Conservation (phyloP, 1,140 invertebrate genomes). For the Micrasema minimum region DNA sequence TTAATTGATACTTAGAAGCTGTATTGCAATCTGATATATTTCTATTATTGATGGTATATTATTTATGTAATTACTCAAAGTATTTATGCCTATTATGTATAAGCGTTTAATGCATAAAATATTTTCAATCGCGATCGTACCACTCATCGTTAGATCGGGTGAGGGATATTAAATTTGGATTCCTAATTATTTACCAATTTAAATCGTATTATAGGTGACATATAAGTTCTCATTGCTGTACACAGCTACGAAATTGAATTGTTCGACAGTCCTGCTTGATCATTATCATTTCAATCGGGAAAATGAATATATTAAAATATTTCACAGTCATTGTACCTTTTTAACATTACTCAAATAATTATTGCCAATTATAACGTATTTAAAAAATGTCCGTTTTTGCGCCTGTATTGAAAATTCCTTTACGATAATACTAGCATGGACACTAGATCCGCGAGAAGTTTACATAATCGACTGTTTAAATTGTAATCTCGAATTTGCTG, state of each 20-base stretch:
- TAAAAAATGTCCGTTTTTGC: too few relatives aligned
- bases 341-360: slow-evolving; percentile 6
- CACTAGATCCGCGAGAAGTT: too few relatives aligned
- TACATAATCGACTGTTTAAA: too few relatives aligned
- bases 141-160: slow-evolving; percentile 50
- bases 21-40: too few relatives aligned
- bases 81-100: slow-evolving; percentile 35
- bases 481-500: too few relatives aligned
- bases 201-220: slow-evolving; percentile 20
- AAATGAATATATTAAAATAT: slow-evolving; percentile 22
- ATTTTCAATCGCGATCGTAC: slow-evolving; percentile 53
- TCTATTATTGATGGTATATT: too few relatives aligned
- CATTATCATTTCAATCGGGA: slow-evolving; percentile 29
- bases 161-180: slow-evolving; percentile 52
- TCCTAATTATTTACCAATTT: slow-evolving; percentile 45
- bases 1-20: too few relatives aligned
- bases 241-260: slow-evolving; percentile 51
- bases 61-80: too few relatives aligned
- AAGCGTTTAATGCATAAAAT: slow-evolving; percentile 55
- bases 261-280: slow-evolving; percentile 52
- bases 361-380: slow-evolving; percentile 9
- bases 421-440: too few relatives aligned
- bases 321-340: slow-evolving; percentile 39
- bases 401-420: too few relatives aligned
- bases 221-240: slow-evolving; percentile 17